A percentile compares a stretch with the other conserved stretches of the same genome.
Evolutionary conservation across 2,888 invertebrate species (phyloP).

Genomic region (Euzetes globulus): DNA sequence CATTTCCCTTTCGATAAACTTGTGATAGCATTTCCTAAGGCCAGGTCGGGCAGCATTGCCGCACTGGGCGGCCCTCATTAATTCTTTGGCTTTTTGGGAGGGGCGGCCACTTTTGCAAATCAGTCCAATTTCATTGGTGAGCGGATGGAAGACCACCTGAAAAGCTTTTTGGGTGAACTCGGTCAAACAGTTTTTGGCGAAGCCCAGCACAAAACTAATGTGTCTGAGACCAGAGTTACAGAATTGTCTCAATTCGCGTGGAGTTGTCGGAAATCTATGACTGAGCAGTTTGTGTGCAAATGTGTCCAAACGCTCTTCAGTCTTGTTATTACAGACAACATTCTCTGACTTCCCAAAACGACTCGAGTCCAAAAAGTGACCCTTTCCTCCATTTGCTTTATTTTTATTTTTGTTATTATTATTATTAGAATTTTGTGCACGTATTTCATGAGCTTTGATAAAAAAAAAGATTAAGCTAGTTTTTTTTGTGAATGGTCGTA

Average conservation of each 20-base stretch:
- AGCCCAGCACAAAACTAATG: neutral
- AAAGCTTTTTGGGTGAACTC: slow-evolving; percentile 4
- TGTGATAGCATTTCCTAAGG: neutral
- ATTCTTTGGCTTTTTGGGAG: neutral
- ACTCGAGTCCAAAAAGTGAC: no score
- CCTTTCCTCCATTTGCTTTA: no score
- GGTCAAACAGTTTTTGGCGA: slow-evolving; percentile 10
- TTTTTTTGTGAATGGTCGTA: no score
- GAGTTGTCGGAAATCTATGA: neutral
- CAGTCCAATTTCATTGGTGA: neutral
- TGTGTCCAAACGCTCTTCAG: neutral
- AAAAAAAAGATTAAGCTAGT: no score
- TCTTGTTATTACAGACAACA: neutral
- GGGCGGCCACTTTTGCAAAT: slow-evolving; percentile 7
- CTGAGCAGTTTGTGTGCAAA: slow-evolving; percentile 4
- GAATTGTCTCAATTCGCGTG: neutral
- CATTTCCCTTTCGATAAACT: neutral
- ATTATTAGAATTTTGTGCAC: no score
- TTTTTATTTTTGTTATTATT: no score
- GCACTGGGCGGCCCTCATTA: neutral
- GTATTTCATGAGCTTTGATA: no score
- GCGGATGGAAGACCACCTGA: neutral
- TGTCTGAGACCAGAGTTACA: neutral
- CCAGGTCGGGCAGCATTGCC: slow-evolving; percentile 16
- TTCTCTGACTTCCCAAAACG: neutral